Evolutionary conservation across 2,888 invertebrate genomes (phyloP), one percentile per base, ranked within the genome.

Genomic region (Euproctis similis): DNA sequence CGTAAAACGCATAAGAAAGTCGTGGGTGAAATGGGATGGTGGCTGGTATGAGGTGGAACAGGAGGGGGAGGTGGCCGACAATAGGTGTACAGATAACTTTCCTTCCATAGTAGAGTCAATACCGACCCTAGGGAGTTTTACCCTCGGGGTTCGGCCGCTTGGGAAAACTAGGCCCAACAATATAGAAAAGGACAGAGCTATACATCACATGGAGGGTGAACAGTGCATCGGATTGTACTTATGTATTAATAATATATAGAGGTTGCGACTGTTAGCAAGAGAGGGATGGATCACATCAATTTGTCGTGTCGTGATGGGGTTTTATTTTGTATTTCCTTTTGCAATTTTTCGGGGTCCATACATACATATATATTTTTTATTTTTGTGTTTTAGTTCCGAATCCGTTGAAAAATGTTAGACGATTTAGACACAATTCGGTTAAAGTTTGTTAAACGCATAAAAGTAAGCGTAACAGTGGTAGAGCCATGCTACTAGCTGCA

Each of bases 161-260:
- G 84, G 84, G 84, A 84, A 81, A 84, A 84, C 84, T 82, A 84
- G 75, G 81, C 77, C 82, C 84, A 81, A 82, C 82, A 82, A 84
- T 82, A 84, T 82, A 75, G 78, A 84, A 76, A 72, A 70, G 73
- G 84, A 82, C 67, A 50, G 65, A 56, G 56, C 51, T 65, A 80
- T 63, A 53, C 53, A 56, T 39, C 42, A 43, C 39, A 24, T 39
- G 39, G 34, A 48, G 41, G 77, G 62, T 39, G 63, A 82, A 49
- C 63, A 64, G 81, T 66, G 68, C 73, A 66, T 62, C 61, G 41
- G 57, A 67, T 58, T 72, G 66, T 77, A 81, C 77, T 77, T 82
- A 81, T 81, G 70, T 82, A 81, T 82, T 80, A 81, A 81, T 84
- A 82, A 82, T 82, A 82, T 82, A 84, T 80, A 84, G 77, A 81